These are phyloP conservation scores for Arenaria interpres DNA, from an alignment of 2,113 vertebrate genomes.

Conservation along the genomic window DNA sequence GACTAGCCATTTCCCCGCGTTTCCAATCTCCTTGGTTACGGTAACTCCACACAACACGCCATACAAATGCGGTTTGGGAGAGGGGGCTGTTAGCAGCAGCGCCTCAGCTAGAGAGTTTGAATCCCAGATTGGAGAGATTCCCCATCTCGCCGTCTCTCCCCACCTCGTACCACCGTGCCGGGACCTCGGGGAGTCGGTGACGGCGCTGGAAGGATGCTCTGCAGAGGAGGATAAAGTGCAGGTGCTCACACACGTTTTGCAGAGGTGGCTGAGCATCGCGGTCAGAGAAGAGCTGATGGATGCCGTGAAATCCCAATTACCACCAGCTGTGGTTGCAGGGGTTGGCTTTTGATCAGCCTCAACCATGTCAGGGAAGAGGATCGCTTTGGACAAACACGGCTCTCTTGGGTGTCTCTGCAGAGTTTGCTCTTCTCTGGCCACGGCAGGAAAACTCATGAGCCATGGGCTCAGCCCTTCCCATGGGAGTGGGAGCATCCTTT, in stretches of 20 bases:
- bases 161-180: accelerated
- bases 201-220: not conserved
- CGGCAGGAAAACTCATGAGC: not conserved
- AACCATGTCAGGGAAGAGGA: too few relatives aligned
- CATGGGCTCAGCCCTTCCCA: not conserved
- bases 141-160: not conserved
- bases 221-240: not conserved
- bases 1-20: not conserved
- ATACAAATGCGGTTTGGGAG: accelerated
- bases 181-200: accelerated
- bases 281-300: accelerated
- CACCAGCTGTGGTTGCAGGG: too few relatives aligned
- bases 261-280: not conserved
- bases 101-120: not conserved
- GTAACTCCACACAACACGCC: not conserved
- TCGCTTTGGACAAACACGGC: not conserved
- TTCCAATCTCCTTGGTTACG: conserved; percentile 40
- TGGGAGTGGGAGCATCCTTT: not conserved
- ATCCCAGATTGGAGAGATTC: not conserved
- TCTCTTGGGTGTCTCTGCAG: not conserved
- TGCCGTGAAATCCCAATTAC: not conserved
- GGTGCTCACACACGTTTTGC: not conserved
- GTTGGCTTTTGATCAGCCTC: accelerated
- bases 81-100: not conserved
- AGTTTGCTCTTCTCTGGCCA: not conserved